Base-by-base conservation (phyloP, 1,140 invertebrate genomes). In the Pantala flavescens region DNA sequence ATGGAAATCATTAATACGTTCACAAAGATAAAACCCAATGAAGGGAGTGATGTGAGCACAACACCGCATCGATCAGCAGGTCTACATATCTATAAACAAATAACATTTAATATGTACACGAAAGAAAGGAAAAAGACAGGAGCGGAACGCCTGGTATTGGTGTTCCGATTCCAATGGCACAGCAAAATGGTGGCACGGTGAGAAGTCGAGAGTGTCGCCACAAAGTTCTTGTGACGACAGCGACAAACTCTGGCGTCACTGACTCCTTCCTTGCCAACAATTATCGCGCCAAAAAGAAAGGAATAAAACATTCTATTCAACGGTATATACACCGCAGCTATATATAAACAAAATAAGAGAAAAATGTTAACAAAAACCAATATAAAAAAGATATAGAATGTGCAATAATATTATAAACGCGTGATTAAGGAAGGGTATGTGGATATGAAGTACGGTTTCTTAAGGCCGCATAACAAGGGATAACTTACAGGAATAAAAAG, bases 341-440 rank as follows among this genome's bases (percentile, higher is more conserved):
- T 63, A 63, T 63, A 63, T 63, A 21, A 63, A 63, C 5, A 63
- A 63, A 63, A 63, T 63, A 63, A 63, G 49, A 63, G 49, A 63
- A 63, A 63, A 63, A 63, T 63, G 49, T 63, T 63, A 63, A 63
- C 49, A 63, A 63, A 63, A 63, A 63, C n/a, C n/a, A 21, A 63
- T 19, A 63, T 19, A 14, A 63, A 63, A 49, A 16, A 63, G 49
- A 63, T 16, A 63, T 3, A 63, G 49, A 63, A 63, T 63, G 49
- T 63, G 49, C 49, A 63, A 16, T 63, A 63, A 63, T 14, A 16
- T 19, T 21, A 63, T 16, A 36, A 63, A 63, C 49, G 49, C 49
- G 49, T 63, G 49, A 63, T 63, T 19, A 63, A 63, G 49, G 49
- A 21, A 14, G n/a, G 49, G n/a, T 7, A 63, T 63, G n/a, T 19